Base-by-base conservation (phyloP, 2,113 vertebrate genomes). In the Oncorhynchus masou region DNA sequence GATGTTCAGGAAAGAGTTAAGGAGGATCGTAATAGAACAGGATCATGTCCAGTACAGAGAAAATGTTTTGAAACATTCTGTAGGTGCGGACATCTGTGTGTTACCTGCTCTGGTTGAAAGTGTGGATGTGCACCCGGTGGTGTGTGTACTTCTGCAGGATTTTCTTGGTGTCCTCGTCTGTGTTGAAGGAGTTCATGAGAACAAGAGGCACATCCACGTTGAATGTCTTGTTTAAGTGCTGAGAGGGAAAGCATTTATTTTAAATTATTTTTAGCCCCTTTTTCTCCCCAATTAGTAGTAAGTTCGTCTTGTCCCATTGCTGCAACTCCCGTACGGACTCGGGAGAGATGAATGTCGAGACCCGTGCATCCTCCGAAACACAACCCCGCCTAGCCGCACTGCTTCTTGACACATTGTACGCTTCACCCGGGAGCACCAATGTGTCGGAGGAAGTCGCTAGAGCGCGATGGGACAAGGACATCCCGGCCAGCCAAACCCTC, bases 181-280 rank as follows among this genome's bases (percentile, higher is more conserved):
- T 99, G 90, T 99, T 99, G 93, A 99, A 99, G 84, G 97, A 98
- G 84, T 99, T 99, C 97, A 99, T 99, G 75, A 99, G 94, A 70
- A 99, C 97, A 3, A 99, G 94, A 68, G 96, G 96, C 78, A 99
- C 97, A 25, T 97, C 93, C 0, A 96, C 90, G 70, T 96, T 93
- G 71, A 95, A 99, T 3, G 92, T 95, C 90, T 96, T 98, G 89
- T 99, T 99, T 83, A 99, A 92, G 82, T 99, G 95, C 97, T 99
- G 82, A 48, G 66, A 60, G 57, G 20, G 6, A 54, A 15, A 5
- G 57, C 12, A 34, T 34, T 34, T 34, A 1, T 34, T 34, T 34
- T 8, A 2, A 2, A 34, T 34, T 2, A 7, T 34, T 34, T 34
- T 6, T 34, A 34, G 8, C 34, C 34, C 1, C 6, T 34, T 34